phyloP scores from a whole-genome alignment of 2,113 vertebrate species.

The Diadophis punctatus region DNA sequence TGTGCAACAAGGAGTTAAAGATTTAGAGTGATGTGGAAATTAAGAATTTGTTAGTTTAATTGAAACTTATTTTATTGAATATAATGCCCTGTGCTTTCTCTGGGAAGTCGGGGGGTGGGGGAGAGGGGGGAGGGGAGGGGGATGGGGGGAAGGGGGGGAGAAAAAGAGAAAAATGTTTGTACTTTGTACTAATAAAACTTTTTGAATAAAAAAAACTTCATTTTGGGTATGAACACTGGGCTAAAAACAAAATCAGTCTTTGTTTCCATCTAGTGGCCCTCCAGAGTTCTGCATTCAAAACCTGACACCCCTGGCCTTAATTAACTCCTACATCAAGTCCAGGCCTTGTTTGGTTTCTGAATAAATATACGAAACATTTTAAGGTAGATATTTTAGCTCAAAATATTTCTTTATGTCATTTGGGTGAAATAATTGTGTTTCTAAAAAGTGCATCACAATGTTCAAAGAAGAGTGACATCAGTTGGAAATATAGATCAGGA shows the following conservation, averaged over 20 bases:
- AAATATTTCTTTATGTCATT: neutral
- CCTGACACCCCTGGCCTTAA: neutral
- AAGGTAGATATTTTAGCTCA: neutral
- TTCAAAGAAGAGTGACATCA: neutral
- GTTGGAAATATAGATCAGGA: neutral
- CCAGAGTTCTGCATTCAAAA: neutral
- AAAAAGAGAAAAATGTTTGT: too few relatives aligned
- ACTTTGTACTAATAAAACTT: too few relatives aligned
- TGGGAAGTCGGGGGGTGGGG: too few relatives aligned
- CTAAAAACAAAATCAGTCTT: neutral
- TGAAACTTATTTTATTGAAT: too few relatives aligned
- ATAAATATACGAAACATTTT: neutral
- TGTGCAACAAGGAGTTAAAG: too few relatives aligned
- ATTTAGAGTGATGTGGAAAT: too few relatives aligned
- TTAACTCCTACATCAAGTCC: neutral
- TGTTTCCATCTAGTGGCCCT: neutral
- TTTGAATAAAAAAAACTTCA: too few relatives aligned
- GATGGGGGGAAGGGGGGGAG: too few relatives aligned
- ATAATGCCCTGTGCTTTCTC: too few relatives aligned
- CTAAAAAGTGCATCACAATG: neutral
- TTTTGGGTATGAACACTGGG: neutral
- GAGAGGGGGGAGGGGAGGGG: too few relatives aligned
- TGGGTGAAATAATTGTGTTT: neutral
- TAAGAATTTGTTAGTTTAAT: too few relatives aligned
- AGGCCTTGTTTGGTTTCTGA: neutral